Evolutionary conservation across 1,140 invertebrate genomes (phyloP), one percentile per base, ranked within the genome.

Genomic region (Drosophila sturtevanti): DNA sequence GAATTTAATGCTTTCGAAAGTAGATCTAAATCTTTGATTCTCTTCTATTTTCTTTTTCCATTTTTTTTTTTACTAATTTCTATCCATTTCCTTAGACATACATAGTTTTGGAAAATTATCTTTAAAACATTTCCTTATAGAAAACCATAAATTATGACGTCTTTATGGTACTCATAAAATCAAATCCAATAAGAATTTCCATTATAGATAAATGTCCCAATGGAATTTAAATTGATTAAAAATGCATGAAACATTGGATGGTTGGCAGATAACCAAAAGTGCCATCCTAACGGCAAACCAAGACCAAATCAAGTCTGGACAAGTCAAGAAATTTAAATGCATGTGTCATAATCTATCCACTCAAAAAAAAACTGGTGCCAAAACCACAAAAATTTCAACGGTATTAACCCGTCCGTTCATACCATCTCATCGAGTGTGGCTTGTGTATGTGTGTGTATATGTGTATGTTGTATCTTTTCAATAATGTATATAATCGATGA

Each of bases 401-500:
- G 82, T 86, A 78, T 78, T 78, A 73, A 75, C 73, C 60, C 74
- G 73, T 77, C 74, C 41, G 41, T 59, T 10, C n/a, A n/a, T n/a
- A 12, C 0, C 9, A 9, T 48, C 21, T 68, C 18, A 44, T 22
- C 24, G 44, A 70, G 68, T 65, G 37, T n/a, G 38, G n/a, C n/a
- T n/a, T 68, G 51, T 63, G 52, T 35, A 14, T 76, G 22, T 37
- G 44, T 41, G 60, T 68, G 72, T 66, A 38, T 14, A 41, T 68
- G 59, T 64, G 59, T 63, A 55, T 38, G 67, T 66, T 48, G 68
- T 81, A 81, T 71, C 65, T 70, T 48, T 82, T 63, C 78, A 76
- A 87, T 87, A 81, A 87, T 68, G 52, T 58, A 67, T 77, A 81
- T 86, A 86, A 87, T 81, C 82, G 79, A 86, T 85, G 73, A 86